Evolutionary conservation across 2,888 invertebrate genomes (phyloP).

Genomic region (Clostera curtula): DNA sequence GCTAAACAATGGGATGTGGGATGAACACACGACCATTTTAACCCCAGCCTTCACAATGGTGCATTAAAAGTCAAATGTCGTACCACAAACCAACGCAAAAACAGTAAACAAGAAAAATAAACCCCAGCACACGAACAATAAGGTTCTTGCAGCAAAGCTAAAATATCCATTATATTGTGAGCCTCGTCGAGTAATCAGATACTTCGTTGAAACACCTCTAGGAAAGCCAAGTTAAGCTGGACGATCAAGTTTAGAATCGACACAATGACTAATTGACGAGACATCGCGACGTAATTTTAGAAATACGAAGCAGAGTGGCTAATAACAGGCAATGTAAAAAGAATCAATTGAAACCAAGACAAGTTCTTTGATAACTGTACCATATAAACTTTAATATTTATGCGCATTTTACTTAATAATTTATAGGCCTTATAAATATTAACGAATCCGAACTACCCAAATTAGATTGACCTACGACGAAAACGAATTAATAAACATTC

Average conservation of each 20-base stretch:
- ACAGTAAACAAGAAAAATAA: constrained; percentile 23
- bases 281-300: constrained; percentile 23
- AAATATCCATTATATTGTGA: constrained; percentile 21
- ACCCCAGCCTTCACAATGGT: constrained; percentile 34
- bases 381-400: no score
- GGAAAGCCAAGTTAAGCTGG: constrained; percentile 29
- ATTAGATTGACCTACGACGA: no score
- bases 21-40: constrained; percentile 31
- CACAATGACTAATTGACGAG: constrained; percentile 38
- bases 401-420: no score
- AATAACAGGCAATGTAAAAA: constrained; percentile 16
- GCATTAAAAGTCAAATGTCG: constrained; percentile 29
- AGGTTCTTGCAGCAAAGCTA: constrained; percentile 18
- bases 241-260: constrained; percentile 24
- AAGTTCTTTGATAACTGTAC: no score
- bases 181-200: constrained; percentile 22
- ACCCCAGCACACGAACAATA: constrained; percentile 20
- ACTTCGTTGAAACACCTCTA: constrained; percentile 18
- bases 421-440: no score
- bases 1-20: constrained; percentile 54
- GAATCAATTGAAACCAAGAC: constrained; percentile 16
- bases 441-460: no score
- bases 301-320: constrained; percentile 19
- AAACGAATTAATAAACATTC: no score
- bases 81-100: constrained; percentile 13